Evolutionary conservation across 1,140 invertebrate species (phyloP).

Genomic region (Achroia grisella): DNA sequence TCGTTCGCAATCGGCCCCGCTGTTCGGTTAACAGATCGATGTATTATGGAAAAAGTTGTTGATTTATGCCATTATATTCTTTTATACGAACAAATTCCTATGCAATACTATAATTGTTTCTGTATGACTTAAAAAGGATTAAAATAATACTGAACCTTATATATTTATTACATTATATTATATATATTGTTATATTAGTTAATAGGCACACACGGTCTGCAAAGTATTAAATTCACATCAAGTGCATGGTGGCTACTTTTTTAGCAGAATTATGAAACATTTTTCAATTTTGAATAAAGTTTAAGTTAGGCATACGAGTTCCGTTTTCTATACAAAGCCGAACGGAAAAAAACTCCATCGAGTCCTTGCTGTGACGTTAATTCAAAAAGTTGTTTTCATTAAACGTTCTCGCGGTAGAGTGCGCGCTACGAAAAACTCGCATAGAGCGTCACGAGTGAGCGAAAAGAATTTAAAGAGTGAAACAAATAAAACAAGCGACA

Average conservation of each 20-base stretch:
- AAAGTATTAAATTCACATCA: too few species aligned
- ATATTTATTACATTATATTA: too few species aligned
- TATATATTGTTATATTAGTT: too few species aligned
- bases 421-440: slow-evolving; percentile 35
- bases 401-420: slow-evolving; percentile 48
- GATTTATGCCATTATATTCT: too few species aligned
- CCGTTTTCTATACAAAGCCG: slow-evolving; percentile 59
- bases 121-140: too few species aligned
- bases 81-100: too few species aligned
- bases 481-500: slow-evolving; percentile 53
- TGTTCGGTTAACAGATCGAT: slow-evolving; percentile 12
- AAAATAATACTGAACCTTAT: too few species aligned
- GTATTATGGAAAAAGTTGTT: too few species aligned
- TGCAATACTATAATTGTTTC: too few species aligned
- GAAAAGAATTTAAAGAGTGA: slow-evolving; percentile 57
- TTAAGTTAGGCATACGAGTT: slow-evolving; percentile 44
- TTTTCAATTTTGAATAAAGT: slow-evolving; percentile 40
- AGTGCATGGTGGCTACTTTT: too few species aligned
- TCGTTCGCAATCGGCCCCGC: slow-evolving; percentile 23
- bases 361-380: slow-evolving; percentile 51
- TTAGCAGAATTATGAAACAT: slow-evolving; percentile 2
- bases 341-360: slow-evolving; percentile 49
- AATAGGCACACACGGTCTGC: too few species aligned
- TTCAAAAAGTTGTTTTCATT: slow-evolving; percentile 71
- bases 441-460: slow-evolving; percentile 51